Conservation (phyloP, 2,797 vertebrate genomes). For the Manis crassicaudata region DNA sequence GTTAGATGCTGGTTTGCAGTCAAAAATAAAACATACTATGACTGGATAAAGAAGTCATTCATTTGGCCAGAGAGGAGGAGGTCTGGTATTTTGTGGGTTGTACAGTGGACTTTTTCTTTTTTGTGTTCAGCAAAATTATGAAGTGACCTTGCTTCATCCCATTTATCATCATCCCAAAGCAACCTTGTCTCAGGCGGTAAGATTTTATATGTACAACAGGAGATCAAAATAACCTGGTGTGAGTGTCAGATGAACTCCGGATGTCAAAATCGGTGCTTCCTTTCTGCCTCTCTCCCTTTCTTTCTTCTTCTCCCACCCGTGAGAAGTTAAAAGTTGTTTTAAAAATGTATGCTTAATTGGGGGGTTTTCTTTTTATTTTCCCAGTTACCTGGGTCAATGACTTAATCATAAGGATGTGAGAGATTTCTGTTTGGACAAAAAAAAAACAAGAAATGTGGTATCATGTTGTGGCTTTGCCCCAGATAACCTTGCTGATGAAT, state of each 20-base stretch:
- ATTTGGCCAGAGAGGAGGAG: not conserved
- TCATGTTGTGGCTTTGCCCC: not conserved
- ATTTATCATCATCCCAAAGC: not conserved
- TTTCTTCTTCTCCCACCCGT: not conserved
- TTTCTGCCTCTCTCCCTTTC: not conserved
- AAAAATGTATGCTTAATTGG: not conserved
- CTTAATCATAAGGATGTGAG: not conserved
- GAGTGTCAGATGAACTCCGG: not conserved
- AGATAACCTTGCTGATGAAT: not conserved
- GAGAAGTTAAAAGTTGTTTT: not conserved
- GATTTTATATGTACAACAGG: not conserved
- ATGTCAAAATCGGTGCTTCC: not conserved
- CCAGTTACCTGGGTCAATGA: not conserved
- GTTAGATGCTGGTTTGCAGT: not conserved
- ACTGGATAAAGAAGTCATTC: not conserved
- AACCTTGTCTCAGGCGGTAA: not conserved
- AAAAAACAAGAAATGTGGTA: not conserved
- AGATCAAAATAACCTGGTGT: too few relatives aligned
- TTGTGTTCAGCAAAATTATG: not conserved
- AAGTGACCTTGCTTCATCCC: not conserved
- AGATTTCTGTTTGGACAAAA: not conserved
- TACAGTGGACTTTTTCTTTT: not conserved
- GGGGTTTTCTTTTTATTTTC: not conserved
- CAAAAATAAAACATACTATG: not conserved
- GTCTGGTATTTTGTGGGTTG: not conserved